Percentiles rank a stretch among this genome's conserved stretches.
Evolutionary conservation across 2,797 vertebrate species (phyloP).

Genomic region (Chelon labrosus): DNA sequence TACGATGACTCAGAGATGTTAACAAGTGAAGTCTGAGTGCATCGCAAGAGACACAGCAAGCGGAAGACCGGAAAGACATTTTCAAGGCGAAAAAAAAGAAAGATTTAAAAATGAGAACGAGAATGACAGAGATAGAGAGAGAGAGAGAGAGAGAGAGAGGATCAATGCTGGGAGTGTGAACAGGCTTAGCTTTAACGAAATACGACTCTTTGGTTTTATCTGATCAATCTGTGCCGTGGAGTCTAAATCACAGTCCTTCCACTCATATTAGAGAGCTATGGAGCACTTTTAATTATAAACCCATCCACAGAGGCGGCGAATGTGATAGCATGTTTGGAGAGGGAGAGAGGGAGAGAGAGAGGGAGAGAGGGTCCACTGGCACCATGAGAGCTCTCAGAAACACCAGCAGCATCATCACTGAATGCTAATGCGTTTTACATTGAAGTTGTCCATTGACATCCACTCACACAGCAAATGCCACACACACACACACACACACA

Average conservation of each 20-base stretch:
- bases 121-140: conserved; percentile 15
- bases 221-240: conserved; percentile 67
- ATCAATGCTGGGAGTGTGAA: conserved; percentile 61
- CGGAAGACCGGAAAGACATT: background rate
- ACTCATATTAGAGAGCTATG: conserved; percentile 59
- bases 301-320: conserved; percentile 55
- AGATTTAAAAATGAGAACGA: conserved; percentile 37
- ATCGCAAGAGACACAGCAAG: conserved; percentile 2
- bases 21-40: background rate
- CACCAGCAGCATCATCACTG: conserved; percentile 56
- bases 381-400: conserved; percentile 62
- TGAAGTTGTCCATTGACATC: conserved; percentile 51
- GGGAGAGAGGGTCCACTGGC: conserved; percentile 35
- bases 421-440: conserved; percentile 70
- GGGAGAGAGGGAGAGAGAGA: conserved; percentile 21
- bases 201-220: conserved; percentile 75
- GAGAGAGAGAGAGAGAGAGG: conserved; percentile 23
- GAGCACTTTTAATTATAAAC: conserved; percentile 78
- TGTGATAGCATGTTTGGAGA: conserved; percentile 52
- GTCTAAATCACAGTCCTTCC: conserved; percentile 69
- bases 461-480: conserved; percentile 20
- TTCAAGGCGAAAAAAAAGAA: conserved; percentile 10
- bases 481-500: conserved; percentile 22
- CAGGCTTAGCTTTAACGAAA: conserved; percentile 74
- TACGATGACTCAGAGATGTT: background rate